These are phyloP conservation scores for Catocala fraxini DNA, from an alignment of 2,888 invertebrate species.

Conservation along the genomic window DNA sequence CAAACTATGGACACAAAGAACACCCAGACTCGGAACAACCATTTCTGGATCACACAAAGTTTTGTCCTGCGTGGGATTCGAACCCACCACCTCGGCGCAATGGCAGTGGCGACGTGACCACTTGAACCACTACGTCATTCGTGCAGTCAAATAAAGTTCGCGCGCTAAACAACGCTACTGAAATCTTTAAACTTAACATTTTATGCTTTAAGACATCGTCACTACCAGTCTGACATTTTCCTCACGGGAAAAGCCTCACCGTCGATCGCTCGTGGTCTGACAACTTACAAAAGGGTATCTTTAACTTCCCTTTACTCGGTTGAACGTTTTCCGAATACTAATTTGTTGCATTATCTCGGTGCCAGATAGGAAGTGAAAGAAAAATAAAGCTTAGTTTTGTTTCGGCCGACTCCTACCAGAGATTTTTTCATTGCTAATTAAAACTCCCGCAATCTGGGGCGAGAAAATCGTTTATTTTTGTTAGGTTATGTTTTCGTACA, in stretches of 20 bases:
- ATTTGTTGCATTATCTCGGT: slow-evolving; percentile 57
- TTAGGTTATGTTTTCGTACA: slow-evolving; percentile 29
- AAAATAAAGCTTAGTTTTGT: slow-evolving; percentile 58
- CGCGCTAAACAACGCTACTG: too few species aligned
- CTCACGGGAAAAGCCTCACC: slow-evolving; percentile 43
- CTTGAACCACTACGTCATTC: too few species aligned
- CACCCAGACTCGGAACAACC: too few species aligned
- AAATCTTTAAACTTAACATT: too few species aligned
- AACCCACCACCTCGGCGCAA: too few species aligned
- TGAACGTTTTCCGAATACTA: slow-evolving; percentile 62
- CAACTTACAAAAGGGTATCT: slow-evolving; percentile 54
- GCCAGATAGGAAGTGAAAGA: slow-evolving; percentile 51
- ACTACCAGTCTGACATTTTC: slow-evolving; percentile 7
- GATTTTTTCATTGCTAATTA: slow-evolving; percentile 65
- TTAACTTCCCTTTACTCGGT: slow-evolving; percentile 53
- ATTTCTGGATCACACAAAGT: too few species aligned
- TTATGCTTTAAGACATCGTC: too few species aligned
- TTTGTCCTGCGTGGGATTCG: too few species aligned
- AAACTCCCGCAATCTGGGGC: slow-evolving; percentile 56
- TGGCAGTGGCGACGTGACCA: too few species aligned
- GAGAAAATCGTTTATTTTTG: slow-evolving; percentile 46
- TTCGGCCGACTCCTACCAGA: slow-evolving; percentile 47
- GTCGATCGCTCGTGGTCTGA: slow-evolving; percentile 46
- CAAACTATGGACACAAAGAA: too few species aligned
- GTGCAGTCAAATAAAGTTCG: too few species aligned